Conservation (phyloP, 2,797 vertebrate species). For the Philypnodon macrostomus region DNA sequence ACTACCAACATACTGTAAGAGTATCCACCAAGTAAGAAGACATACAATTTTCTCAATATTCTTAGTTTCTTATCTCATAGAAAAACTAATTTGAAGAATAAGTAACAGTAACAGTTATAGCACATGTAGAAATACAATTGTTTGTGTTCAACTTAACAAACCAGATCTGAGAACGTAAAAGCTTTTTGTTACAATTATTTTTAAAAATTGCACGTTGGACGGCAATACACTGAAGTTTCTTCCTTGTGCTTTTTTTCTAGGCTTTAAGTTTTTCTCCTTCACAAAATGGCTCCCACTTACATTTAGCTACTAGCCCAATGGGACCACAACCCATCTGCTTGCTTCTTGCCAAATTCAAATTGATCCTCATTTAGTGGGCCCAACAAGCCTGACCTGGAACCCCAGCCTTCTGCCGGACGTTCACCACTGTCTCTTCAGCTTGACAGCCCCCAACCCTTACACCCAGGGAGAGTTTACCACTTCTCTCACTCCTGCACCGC, state of each 20-base stretch:
- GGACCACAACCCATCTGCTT: slow-evolving; percentile 1
- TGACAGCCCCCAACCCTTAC: slow-evolving; percentile 13
- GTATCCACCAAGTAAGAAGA: no score
- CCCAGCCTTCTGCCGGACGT: slow-evolving; percentile 18
- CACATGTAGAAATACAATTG: no score
- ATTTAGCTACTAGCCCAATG: not conserved
- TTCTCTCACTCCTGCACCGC: slow-evolving; percentile 35
- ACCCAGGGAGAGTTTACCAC: slow-evolving; percentile 24
- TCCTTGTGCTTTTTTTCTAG: not conserved
- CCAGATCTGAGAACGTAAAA: no score
- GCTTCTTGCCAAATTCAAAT: slow-evolving; percentile 5
- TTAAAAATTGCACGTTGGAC: no score
- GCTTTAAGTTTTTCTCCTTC: not conserved
- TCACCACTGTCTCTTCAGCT: slow-evolving; percentile 37
- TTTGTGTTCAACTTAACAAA: no score
- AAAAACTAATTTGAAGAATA: no score
- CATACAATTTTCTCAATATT: no score
- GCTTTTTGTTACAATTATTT: no score
- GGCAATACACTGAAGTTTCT: no score
- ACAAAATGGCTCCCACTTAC: not conserved
- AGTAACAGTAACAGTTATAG: no score
- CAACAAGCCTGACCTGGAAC: slow-evolving; percentile 28
- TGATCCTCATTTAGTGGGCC: slow-evolving; percentile 40
- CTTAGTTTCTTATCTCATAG: no score
- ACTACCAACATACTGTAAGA: no score